Evolutionary conservation across 1,140 invertebrate genomes (phyloP).

Genomic region (Hyphantria cunea): DNA sequence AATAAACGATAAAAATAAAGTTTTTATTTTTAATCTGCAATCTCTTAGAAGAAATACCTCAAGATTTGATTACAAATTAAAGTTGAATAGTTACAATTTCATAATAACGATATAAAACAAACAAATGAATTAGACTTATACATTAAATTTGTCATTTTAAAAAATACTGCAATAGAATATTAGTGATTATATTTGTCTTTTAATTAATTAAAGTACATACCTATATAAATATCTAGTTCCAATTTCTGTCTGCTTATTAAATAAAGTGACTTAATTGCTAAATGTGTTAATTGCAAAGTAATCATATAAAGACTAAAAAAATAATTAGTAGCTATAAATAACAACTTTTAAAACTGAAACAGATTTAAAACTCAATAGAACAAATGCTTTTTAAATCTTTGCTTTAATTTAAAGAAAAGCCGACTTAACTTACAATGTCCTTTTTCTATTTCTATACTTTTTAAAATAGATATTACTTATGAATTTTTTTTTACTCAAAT

Average conservation of each 20-base stretch:
- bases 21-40: conserved; percentile 29
- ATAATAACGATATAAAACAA: conserved; percentile 46
- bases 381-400: conserved; percentile 1
- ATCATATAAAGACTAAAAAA: not conserved
- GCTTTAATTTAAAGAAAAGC: too few relatives aligned
- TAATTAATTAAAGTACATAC: too few relatives aligned
- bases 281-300: too few relatives aligned
- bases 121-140: conserved; percentile 26
- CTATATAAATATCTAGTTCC: too few relatives aligned
- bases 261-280: too few relatives aligned
- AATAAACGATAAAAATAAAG: conserved; percentile 22
- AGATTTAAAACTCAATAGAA: not conserved
- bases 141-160: conserved; percentile 10
- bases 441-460: too few relatives aligned
- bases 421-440: too few relatives aligned
- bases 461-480: too few relatives aligned
- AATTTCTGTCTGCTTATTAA: too few relatives aligned
- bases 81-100: conserved; percentile 73
- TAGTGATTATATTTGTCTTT: too few relatives aligned
- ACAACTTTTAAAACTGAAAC: not conserved
- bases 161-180: too few relatives aligned
- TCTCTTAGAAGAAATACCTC: conserved; percentile 50
- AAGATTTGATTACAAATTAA: conserved; percentile 68
- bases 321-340: not conserved
- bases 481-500: conserved; percentile 2